Evolutionary conservation across 1,140 invertebrate genomes (phyloP), one percentile per base, ranked within the genome.

Genomic region (Diorhabda elongata): DNA sequence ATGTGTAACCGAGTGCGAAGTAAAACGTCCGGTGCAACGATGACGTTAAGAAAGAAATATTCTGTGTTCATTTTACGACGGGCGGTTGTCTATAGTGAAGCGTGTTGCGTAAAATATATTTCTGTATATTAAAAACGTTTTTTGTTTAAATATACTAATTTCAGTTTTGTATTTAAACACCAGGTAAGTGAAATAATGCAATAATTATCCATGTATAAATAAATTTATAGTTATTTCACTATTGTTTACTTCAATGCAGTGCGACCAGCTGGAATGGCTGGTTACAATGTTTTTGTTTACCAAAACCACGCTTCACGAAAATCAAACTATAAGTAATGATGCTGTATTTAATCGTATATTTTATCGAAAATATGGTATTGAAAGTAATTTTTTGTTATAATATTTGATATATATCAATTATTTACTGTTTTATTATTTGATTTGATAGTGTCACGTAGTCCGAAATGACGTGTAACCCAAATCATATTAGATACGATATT

Each of bases 81-180:
- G 47, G 61, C 64, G 70, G 56, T 42, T n/a, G 41, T 52, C 59
- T 45, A 45, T 68, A 44, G 58, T 43, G 66, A 68, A 56, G 70
- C 62, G 70, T 71, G 70, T 71, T 71, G 70, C 66, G 70, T 62
- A 71, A 71, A 71, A 68, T 64, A n/a, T 42, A 62, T 62, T 62
- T 62, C 61, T 44, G 11, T n/a, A 4, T 62, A 44, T 62, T n/a
- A n/a, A 62, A n/a, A 43, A 42, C n/a, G 8, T 5, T 47, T 62
- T 62, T 5, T 44, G 43, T 62, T 62, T 9, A n/a, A 62, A 44
- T 62, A 44, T 11, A 3, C 61, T 42, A 43, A 44, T 62, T 44
- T 8, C n/a, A 43, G n/a, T 47, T 62, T 62, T 6, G 7, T 11
- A 44, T 44, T 42, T 42, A 61, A 47, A 7, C 5, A 62, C 42